Conservation (phyloP, 2,888 invertebrate genomes). For the Aphidoletes aphidimyza region DNA sequence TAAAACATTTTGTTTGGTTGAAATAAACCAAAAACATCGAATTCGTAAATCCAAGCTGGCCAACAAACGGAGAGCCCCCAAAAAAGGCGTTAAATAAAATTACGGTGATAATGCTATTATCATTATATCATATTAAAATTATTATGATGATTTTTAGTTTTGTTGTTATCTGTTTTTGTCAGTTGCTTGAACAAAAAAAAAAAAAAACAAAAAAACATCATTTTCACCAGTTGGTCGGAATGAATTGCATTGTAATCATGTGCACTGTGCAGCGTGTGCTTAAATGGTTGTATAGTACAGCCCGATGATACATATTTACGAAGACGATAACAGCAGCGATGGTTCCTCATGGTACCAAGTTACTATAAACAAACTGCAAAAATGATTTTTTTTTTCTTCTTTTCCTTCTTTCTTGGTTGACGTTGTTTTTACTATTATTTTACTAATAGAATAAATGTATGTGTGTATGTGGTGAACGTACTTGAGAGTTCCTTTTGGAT, state of each 20-base stretch:
- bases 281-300: no score
- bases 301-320: conserved; percentile 1
- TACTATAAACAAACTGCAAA: no score
- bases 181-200: background rate
- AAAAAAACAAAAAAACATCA: no score
- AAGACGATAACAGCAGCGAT: background rate
- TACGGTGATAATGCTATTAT: background rate
- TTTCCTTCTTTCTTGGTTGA: background rate
- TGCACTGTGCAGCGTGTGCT: no score
- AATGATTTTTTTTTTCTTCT: background rate
- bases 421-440: background rate
- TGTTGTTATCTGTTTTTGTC: conserved; percentile 20
- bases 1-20: no score
- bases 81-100: background rate
- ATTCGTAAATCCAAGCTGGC: no score
- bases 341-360: conserved; percentile 23
- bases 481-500: no score
- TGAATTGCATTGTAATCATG: no score
- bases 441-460: conserved; percentile 40
- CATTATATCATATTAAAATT: conserved; percentile 16
- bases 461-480: background rate
- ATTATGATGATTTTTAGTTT: no score
- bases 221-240: no score
- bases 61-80: background rate
- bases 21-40: no score